phyloP scores from a whole-genome alignment of 2,113 vertebrate species.

The Siniperca chuatsi region DNA sequence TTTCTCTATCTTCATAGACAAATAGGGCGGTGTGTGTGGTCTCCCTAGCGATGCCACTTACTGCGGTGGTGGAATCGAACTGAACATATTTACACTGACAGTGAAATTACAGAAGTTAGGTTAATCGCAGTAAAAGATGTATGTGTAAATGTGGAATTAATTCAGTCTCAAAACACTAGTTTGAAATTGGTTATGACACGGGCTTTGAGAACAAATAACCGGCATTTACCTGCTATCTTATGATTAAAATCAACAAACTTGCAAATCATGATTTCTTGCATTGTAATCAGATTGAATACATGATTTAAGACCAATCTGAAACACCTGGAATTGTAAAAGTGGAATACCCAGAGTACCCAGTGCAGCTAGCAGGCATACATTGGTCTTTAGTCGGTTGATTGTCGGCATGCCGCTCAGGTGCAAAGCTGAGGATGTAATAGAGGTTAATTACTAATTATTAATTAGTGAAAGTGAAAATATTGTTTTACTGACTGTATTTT shows the following conservation, averaged over 20 bases:
- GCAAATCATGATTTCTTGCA: not conserved
- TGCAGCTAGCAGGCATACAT: no score
- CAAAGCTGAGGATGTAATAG: not conserved
- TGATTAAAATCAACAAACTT: not conserved
- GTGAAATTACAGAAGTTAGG: not conserved
- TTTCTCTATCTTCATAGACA: not conserved
- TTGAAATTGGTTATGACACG: not conserved
- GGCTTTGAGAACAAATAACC: not conserved
- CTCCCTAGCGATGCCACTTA: not conserved
- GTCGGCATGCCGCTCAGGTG: not conserved
- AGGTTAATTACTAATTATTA: not conserved
- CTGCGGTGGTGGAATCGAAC: no score
- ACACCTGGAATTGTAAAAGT: no score
- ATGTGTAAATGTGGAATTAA: not conserved
- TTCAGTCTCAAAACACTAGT: not conserved
- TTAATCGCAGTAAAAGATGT: not conserved
- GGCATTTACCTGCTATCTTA: not conserved
- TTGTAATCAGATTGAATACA: not conserved
- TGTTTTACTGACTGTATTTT: not conserved
- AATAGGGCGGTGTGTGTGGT: not conserved
- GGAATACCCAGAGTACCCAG: no score
- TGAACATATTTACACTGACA: not conserved
- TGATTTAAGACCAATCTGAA: no score
- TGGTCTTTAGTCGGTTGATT: no score
- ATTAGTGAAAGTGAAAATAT: not conserved